Conservation (phyloP, 2,888 invertebrate species). For the Coenonympha arcania region DNA sequence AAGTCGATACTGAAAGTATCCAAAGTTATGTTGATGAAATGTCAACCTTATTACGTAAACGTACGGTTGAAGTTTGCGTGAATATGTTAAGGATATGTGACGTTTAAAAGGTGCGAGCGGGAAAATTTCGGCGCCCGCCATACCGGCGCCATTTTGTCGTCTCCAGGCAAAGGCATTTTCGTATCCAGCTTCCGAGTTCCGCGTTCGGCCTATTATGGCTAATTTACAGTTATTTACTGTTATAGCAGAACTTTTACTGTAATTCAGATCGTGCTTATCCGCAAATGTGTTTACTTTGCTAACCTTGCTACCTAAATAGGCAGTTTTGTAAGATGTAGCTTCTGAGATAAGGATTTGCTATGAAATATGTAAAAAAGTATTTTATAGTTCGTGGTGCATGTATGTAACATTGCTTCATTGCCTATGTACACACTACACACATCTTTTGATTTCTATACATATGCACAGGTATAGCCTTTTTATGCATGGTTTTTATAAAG, state of each 20-base stretch:
- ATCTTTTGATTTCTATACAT: no score
- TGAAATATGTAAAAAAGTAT: no score
- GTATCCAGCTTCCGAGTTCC: slow-evolving; percentile 53
- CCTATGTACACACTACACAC: no score
- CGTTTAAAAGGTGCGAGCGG: slow-evolving; percentile 36
- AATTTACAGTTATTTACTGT: slow-evolving; percentile 58
- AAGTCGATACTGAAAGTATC: slow-evolving; percentile 45
- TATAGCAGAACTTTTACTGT: slow-evolving; percentile 48
- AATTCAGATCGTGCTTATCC: slow-evolving; percentile 32
- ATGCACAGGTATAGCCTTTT: no score
- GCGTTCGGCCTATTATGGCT: slow-evolving; percentile 53
- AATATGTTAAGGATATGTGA: neutral
- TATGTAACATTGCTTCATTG: neutral
- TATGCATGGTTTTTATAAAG: no score
- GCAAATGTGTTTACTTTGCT: slow-evolving; percentile 31
- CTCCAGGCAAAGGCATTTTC: slow-evolving; percentile 45
- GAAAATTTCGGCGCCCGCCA: slow-evolving; percentile 57
- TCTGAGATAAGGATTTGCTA: neutral
- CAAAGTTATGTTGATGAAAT: slow-evolving; percentile 24
- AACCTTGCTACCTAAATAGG: slow-evolving; percentile 12
- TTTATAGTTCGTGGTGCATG: no score
- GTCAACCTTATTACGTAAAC: slow-evolving; percentile 6
- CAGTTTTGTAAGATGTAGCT: slow-evolving; percentile 10
- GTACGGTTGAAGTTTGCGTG: slow-evolving; percentile 20
- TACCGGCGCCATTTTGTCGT: slow-evolving; percentile 56